A percentile compares a stretch with the other conserved stretches of the same genome.
These are phyloP conservation scores for Arrhopalites spinosus DNA, from an alignment of 2,888 invertebrate genomes.

Conservation along the genomic window DNA sequence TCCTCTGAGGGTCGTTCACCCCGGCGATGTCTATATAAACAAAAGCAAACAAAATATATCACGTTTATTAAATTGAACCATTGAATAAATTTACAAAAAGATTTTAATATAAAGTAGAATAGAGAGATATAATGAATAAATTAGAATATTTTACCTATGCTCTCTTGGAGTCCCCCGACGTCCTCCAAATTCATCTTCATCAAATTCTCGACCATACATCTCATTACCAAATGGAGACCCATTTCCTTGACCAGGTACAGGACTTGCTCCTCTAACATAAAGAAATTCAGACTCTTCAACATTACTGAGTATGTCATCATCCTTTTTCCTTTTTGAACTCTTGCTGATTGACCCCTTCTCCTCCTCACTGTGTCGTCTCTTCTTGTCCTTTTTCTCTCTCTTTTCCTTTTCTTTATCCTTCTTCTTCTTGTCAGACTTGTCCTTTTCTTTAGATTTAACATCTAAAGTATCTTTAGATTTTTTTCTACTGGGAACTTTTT, in stretches of 20 bases:
- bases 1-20: constrained; percentile 33
- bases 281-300: constrained; percentile 58
- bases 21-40: background rate
- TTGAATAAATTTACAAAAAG: background rate
- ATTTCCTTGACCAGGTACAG: constrained; percentile 11
- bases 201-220: constrained; percentile 28
- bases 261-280: constrained; percentile 69
- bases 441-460: constrained; percentile 41
- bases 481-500: background rate
- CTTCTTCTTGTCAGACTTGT: constrained; percentile 38
- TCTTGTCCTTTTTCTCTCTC: constrained; percentile 41
- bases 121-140: background rate
- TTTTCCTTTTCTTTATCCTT: constrained; percentile 44
- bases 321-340: constrained; percentile 30
- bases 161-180: constrained; percentile 2
- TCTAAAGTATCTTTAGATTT: constrained; percentile 33
- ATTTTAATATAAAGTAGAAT: background rate
- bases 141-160: background rate
- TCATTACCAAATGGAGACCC: constrained; percentile 2
- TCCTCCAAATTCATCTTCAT: constrained; percentile 12
- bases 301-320: constrained; percentile 1
- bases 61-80: background rate
- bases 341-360: constrained; percentile 30
- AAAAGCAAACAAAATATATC: background rate
- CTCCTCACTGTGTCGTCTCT: constrained; percentile 41